A percentile compares a stretch with the other conserved stretches of the same genome.
phyloP scores from a whole-genome alignment of 2,888 invertebrate genomes.

The Lagria hirta region DNA sequence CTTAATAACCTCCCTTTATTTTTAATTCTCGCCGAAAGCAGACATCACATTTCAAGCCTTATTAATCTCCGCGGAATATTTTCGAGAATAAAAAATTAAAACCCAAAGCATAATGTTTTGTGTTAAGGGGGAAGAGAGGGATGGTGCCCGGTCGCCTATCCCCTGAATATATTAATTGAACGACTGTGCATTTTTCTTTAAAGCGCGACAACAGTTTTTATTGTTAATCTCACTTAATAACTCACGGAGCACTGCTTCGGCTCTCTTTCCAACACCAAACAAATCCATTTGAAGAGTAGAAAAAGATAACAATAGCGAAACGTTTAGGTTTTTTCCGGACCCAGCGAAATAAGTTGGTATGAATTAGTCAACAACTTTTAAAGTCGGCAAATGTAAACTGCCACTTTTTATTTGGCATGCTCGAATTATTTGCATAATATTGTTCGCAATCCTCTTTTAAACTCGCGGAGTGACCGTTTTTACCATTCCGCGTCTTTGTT shows the following conservation, averaged over 20 bases:
- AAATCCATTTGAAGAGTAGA: slow-evolving; percentile 37
- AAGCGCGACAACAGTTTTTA: slow-evolving; percentile 52
- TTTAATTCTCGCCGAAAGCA: slow-evolving; percentile 50
- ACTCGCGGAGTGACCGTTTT: slow-evolving; percentile 30
- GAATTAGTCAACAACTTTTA: slow-evolving; percentile 53
- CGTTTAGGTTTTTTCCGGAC: slow-evolving; percentile 47
- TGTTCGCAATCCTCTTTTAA: slow-evolving; percentile 45
- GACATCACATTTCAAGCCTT: slow-evolving; percentile 52
- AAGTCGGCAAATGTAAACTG: slow-evolving; percentile 52
- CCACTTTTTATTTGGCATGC: slow-evolving; percentile 50
- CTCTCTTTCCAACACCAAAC: too few relatives aligned
- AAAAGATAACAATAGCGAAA: slow-evolving; percentile 35
- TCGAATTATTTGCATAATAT: slow-evolving; percentile 51
- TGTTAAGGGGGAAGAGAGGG: slow-evolving; percentile 36
- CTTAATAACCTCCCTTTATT: slow-evolving; percentile 46
- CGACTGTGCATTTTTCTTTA: slow-evolving; percentile 53
- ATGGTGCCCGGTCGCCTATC: slow-evolving; percentile 19
- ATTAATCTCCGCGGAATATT: slow-evolving; percentile 53
- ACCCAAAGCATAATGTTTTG: slow-evolving; percentile 52
- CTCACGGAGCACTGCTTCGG: slow-evolving; percentile 33
- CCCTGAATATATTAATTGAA: slow-evolving; percentile 55
- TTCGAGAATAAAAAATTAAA: slow-evolving; percentile 53
- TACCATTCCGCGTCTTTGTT: slow-evolving; percentile 23
- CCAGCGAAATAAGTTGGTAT: slow-evolving; percentile 48
- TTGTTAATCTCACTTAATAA: slow-evolving; percentile 50